Percentiles rank a stretch among this genome's conserved stretches.
phyloP scores from a whole-genome alignment of 2,113 vertebrate genomes.

The Brachyistius frenatus region DNA sequence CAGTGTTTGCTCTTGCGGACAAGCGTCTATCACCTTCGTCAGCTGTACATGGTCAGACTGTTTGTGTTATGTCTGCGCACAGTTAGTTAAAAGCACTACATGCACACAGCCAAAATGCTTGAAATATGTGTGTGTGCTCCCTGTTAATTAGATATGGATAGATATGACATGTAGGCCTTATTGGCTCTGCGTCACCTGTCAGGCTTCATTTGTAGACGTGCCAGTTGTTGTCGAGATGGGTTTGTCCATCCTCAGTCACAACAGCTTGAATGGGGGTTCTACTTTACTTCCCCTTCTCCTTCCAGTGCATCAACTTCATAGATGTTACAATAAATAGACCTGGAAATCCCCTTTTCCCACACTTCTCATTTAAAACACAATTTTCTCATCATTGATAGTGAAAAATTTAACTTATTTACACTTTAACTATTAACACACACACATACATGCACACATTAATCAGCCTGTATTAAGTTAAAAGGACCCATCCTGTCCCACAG shows the following conservation, averaged over 20 bases:
- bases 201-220: constrained; percentile 41
- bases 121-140: background rate
- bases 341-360: constrained; percentile 20
- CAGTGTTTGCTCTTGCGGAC: constrained; percentile 42
- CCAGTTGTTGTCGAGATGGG: constrained; percentile 53
- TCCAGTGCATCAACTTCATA: background rate
- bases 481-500: constrained; percentile 21
- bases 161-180: constrained; percentile 34
- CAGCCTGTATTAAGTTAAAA: constrained; percentile 39
- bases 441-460: constrained; percentile 22
- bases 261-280: constrained; percentile 31
- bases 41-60: constrained; percentile 9
- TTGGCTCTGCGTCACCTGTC: constrained; percentile 60
- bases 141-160: background rate
- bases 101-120: background rate
- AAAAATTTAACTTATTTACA: constrained; percentile 13
- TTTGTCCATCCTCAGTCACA: constrained; percentile 61
- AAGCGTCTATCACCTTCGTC: constrained; percentile 5
- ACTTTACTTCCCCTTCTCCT: background rate
- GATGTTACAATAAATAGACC: background rate
- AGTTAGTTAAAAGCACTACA: constrained; percentile 23
- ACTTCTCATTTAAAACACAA: background rate
- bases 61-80: constrained; percentile 43
- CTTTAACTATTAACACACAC: background rate
- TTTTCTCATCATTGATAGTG: constrained; percentile 27